Evolutionary conservation across 2,113 vertebrate species (phyloP).

Genomic region (Paralichthys olivaceus): DNA sequence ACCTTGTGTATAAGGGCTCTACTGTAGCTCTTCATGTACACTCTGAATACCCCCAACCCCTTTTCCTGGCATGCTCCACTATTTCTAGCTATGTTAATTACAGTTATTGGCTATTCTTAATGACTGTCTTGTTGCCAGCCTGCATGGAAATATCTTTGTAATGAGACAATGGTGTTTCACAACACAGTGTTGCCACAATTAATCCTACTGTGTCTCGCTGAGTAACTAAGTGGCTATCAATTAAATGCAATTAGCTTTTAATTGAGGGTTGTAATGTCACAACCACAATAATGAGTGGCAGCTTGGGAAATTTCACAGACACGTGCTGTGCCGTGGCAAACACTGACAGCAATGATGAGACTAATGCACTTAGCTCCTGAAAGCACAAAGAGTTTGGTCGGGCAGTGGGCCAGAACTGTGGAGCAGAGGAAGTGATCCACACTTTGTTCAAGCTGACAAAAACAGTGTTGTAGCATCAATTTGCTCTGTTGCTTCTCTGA

Average conservation of each 20-base stretch:
- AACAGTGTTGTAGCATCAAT: not conserved
- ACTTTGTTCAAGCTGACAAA: not conserved
- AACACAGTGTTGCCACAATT: constrained; percentile 3
- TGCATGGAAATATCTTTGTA: constrained; percentile 3
- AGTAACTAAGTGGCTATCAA: constrained; percentile 44
- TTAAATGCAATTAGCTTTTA: constrained; percentile 51
- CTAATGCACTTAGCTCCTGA: not conserved
- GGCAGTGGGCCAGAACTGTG: not conserved
- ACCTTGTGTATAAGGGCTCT: not conserved
- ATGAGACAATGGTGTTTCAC: constrained; percentile 11
- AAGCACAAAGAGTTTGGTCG: not conserved
- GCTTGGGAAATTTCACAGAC: constrained; percentile 32
- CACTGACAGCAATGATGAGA: not conserved
- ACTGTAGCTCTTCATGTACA: not conserved
- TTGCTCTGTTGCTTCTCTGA: too few relatives aligned
- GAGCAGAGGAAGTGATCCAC: not conserved
- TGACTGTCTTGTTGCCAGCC: not conserved
- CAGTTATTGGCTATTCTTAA: constrained; percentile 14
- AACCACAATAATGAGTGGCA: constrained; percentile 21
- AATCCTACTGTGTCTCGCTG: constrained; percentile 13
- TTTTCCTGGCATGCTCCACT: not conserved
- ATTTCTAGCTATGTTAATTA: constrained; percentile 12
- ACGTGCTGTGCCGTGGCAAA: not conserved
- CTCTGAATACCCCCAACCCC: not conserved
- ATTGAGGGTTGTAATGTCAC: constrained; percentile 28